Base-by-base conservation (phyloP, 2,797 vertebrate species). In the Dendrocincla tyrannina region DNA sequence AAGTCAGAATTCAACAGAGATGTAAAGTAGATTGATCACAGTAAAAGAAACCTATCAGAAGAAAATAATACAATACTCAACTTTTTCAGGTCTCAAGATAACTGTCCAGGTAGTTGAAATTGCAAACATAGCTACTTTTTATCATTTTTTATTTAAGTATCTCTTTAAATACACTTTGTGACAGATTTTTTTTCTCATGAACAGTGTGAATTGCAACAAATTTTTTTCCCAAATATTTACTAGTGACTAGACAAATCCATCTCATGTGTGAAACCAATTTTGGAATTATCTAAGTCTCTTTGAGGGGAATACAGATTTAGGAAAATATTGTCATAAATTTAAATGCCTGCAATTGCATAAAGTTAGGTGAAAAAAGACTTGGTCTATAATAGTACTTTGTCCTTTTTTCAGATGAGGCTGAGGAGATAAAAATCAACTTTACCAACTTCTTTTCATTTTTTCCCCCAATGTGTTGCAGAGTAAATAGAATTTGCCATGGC, bases 1-100 rank as follows among this genome's bases (percentile, higher is more conserved):
- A 95, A 94, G 67, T 74, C 86, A 91, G 70, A 90, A 95, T 62
- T 83, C 88, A 85, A 73, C 10, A 67, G 78, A 56, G 72, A 91
- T 77, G 64, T 89, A 73, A 95, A 91, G 44, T 39, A 89, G 47
- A 92, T 85, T 83, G 72, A 79, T 94, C 56, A 87, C 24, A 87
- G 68, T 53, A 80, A 85, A 86, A 89, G 33, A 94, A 95, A 81
- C 32, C 16, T 91, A 72, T 44, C 27, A 92, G 56, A 92, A 92
- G 33, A 60, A 95, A 95, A 70, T 37, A 70, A 84, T 50, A 37
- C 6, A n/a, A 11, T 74, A 42, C 49, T 73, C 35, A 84, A 27
- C 37, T 33, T 70, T 88, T 78, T 70, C 28, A 85, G 7, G 17
- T 93, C 64, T 87, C 77, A 55, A 70, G 32, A 23, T 58, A 91